These are phyloP conservation scores for Channallabes apus DNA, from an alignment of 2,797 vertebrate genomes.

Conservation along the genomic window DNA sequence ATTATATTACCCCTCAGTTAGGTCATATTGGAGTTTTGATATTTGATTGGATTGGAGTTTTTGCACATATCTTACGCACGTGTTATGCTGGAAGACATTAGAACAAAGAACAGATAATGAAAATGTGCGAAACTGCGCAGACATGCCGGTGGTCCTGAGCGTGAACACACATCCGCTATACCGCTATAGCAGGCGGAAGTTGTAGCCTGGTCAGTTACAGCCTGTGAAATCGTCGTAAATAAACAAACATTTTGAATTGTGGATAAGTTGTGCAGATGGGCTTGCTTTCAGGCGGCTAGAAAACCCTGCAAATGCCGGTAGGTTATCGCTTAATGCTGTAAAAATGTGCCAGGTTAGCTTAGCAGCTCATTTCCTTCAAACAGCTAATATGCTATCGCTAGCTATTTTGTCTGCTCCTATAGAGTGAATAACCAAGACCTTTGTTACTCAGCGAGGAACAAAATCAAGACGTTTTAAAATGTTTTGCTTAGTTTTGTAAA, in stretches of 20 bases:
- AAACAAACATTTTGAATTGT: background rate
- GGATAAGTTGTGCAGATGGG: background rate
- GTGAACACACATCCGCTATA: background rate
- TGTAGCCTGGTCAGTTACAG: constrained; percentile 18
- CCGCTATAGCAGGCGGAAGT: constrained; percentile 17
- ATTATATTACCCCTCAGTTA: no score
- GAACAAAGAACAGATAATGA: background rate
- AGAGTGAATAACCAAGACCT: background rate
- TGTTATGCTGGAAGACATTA: background rate
- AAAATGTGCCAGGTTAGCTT: background rate
- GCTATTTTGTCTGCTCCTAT: background rate
- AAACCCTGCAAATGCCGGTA: background rate
- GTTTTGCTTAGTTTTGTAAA: background rate
- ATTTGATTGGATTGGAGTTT: background rate
- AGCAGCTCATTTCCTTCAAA: background rate
- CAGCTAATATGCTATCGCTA: background rate
- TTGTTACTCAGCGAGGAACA: background rate
- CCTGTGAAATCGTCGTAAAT: constrained; percentile 12
- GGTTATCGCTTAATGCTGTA: background rate
- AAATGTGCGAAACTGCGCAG: background rate
- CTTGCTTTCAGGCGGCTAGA: background rate
- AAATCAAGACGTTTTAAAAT: background rate
- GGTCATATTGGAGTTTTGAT: background rate
- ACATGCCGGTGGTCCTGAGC: background rate
- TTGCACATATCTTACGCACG: background rate